These are phyloP conservation scores for Pinctada fucata DNA, from an alignment of 2,888 invertebrate species.

Conservation along the genomic window DNA sequence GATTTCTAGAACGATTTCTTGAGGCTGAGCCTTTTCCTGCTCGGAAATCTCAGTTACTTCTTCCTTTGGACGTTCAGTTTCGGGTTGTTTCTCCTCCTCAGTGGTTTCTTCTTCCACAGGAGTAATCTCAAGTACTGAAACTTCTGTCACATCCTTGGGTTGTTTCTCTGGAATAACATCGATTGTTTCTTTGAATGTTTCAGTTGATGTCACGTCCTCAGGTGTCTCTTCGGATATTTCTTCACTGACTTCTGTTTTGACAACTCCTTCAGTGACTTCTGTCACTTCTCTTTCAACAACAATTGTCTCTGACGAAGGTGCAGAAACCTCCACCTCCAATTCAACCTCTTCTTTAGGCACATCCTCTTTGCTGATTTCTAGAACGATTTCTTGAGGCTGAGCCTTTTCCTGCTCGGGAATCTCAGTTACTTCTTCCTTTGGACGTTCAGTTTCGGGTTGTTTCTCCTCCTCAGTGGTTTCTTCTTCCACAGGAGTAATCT, in stretches of 20 bases:
- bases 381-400: no score
- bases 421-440: no score
- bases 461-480: no score
- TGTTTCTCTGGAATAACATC: not conserved
- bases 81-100: not conserved
- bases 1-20: conserved; percentile 12
- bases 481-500: conserved; percentile 28
- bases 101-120: conserved; percentile 30
- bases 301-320: not conserved
- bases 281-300: not conserved
- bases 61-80: not conserved
- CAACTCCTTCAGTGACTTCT: not conserved
- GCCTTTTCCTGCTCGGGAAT: no score
- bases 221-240: not conserved
- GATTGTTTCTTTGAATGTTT: not conserved
- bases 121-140: not conserved
- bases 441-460: no score
- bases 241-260: not conserved
- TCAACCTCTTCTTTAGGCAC: not conserved
- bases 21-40: not conserved
- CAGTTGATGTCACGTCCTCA: not conserved
- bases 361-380: no score
- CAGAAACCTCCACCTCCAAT: not conserved
- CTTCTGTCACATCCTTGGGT: not conserved
- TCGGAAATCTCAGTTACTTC: conserved; percentile 14